These are phyloP conservation scores for Sceloporus undulatus DNA, from an alignment of 2,113 vertebrate species.

Conservation along the genomic window DNA sequence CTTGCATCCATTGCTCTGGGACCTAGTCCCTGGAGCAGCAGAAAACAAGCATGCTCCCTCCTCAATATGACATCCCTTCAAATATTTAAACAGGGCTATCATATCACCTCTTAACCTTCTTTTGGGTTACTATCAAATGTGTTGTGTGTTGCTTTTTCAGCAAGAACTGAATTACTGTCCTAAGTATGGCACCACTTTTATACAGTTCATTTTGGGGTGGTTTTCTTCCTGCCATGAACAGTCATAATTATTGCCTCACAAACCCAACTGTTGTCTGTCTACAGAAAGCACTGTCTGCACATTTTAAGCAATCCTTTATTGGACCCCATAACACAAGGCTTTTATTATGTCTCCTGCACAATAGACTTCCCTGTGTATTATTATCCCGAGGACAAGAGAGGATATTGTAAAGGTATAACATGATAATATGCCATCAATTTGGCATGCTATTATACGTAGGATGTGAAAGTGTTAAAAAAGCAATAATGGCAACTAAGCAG, in stretches of 20 bases:
- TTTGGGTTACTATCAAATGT: background rate
- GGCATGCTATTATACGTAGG: slow-evolving; percentile 8
- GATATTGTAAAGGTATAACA: background rate
- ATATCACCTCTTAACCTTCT: background rate
- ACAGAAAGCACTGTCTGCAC: background rate
- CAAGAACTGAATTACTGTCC: slow-evolving; percentile 39
- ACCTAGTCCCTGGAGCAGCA: too few species aligned
- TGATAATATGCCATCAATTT: background rate
- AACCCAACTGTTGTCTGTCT: slow-evolving; percentile 46
- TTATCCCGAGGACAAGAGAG: background rate
- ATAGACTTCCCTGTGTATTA: background rate
- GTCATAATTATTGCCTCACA: slow-evolving; percentile 35
- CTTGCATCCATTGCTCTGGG: too few species aligned
- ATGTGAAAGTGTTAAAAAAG: slow-evolving; percentile 26
- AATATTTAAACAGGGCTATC: too few species aligned
- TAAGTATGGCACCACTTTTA: slow-evolving; percentile 2
- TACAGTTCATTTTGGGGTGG: slow-evolving; percentile 19
- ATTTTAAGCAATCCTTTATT: slow-evolving; percentile 16
- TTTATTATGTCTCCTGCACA: slow-evolving; percentile 8
- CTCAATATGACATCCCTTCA: too few species aligned
- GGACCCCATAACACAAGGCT: accelerated
- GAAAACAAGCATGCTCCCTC: too few species aligned
- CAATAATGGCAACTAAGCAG: background rate
- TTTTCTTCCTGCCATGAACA: slow-evolving; percentile 31
- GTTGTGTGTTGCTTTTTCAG: accelerated